Evolutionary conservation across 2,797 vertebrate species (phyloP).

Genomic region (Tokudaia muenninki): DNA sequence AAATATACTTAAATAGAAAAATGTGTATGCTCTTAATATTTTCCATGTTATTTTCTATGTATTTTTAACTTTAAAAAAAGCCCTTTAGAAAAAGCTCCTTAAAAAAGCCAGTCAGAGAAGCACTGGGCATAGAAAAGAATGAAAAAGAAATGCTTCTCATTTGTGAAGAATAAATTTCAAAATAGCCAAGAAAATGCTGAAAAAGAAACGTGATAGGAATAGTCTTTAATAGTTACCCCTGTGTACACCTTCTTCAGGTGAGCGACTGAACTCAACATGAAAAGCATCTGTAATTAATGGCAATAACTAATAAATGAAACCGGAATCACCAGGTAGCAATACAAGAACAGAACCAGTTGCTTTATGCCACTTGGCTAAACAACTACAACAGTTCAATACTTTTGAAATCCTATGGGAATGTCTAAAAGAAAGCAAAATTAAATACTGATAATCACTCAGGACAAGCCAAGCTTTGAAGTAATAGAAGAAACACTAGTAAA

Average conservation of each 20-base stretch:
- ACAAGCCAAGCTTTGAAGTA: slow-evolving; percentile 33
- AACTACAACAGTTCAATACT: not conserved
- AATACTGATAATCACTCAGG: not conserved
- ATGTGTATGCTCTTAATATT: not conserved
- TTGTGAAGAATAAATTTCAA: not conserved
- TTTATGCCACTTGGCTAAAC: not conserved
- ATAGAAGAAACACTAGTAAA: not conserved
- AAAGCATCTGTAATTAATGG: not conserved
- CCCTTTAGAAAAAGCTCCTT: not conserved
- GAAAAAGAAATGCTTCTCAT: not conserved
- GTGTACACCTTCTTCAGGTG: not conserved
- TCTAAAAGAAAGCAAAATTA: slow-evolving; percentile 17
- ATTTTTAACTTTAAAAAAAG: not conserved
- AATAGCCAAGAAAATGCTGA: not conserved
- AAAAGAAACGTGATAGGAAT: not conserved
- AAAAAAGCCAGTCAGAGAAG: not conserved
- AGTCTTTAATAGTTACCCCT: not conserved
- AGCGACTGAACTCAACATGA: slow-evolving; percentile 28
- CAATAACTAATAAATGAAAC: not conserved
- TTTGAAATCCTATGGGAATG: not conserved
- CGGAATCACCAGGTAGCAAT: not conserved
- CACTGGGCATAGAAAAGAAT: not conserved
- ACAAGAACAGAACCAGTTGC: not conserved
- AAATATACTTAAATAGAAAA: not conserved
- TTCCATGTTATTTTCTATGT: slow-evolving; percentile 29